Percentiles rank a stretch among this genome's conserved stretches.
These are phyloP conservation scores for Aspiorhynchus laticeps DNA, from an alignment of 2,113 vertebrate genomes.

Conservation along the genomic window DNA sequence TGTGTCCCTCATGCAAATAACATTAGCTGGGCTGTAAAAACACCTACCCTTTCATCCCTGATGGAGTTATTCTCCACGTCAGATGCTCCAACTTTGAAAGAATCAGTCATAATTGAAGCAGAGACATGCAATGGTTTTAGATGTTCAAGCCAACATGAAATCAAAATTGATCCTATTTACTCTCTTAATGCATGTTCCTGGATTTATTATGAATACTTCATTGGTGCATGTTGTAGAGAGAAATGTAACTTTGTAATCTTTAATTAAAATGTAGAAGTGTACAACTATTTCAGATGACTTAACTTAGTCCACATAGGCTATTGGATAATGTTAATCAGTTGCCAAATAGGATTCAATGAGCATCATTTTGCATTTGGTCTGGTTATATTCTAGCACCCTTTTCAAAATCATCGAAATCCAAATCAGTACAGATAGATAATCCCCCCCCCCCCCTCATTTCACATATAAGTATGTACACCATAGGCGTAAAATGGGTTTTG, in stretches of 20 bases:
- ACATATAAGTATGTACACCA: neutral
- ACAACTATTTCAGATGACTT: neutral
- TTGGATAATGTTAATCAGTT: neutral
- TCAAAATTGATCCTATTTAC: conserved; percentile 17
- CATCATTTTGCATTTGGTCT: neutral
- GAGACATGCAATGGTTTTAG: conserved; percentile 2
- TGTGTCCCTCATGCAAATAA: conserved; percentile 44
- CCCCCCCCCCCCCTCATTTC: too few species aligned
- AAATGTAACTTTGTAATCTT: neutral
- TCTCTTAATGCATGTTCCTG: conserved; percentile 23
- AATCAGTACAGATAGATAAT: neutral
- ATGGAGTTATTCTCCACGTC: conserved; percentile 30
- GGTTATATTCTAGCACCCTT: neutral
- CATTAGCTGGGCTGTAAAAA: conserved; percentile 35
- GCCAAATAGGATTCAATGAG: neutral
- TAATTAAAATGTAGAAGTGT: neutral
- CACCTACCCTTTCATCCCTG: conserved; percentile 35
- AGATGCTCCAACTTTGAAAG: conserved; percentile 41
- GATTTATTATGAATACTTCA: neutral
- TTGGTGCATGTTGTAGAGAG: neutral
- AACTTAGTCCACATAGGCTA: neutral
- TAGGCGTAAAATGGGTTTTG: neutral
- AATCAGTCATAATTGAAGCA: conserved; percentile 65
- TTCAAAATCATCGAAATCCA: neutral
- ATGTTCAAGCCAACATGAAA: conserved; percentile 21